phyloP scores from a whole-genome alignment of 2,797 vertebrate species.

The Lepilemur ruficaudatus region DNA sequence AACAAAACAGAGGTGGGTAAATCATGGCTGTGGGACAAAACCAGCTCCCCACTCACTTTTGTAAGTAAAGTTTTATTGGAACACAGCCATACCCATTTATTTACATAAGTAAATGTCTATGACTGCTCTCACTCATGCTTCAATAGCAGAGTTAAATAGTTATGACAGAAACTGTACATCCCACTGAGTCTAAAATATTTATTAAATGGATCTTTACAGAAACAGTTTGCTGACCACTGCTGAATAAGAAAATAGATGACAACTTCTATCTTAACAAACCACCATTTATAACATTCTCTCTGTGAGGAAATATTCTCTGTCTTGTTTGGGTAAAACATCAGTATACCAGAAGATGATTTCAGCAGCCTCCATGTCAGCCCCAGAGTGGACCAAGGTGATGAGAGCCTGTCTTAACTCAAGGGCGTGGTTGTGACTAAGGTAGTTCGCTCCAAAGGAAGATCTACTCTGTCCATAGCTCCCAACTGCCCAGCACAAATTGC shows the following conservation, averaged over 20 bases:
- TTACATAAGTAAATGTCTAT: neutral
- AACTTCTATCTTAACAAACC: neutral
- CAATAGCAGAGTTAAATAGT: neutral
- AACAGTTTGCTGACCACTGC: neutral
- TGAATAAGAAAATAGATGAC: neutral
- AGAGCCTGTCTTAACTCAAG: neutral
- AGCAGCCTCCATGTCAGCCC: neutral
- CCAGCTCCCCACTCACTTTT: neutral
- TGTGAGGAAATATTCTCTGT: neutral
- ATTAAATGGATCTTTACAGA: neutral
- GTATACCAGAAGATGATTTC: neutral
- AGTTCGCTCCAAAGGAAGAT: neutral
- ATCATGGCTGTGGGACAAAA: neutral
- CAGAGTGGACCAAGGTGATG: neutral
- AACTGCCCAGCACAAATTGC: neutral
- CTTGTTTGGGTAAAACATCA: neutral
- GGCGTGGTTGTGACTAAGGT: neutral
- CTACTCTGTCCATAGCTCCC: neutral
- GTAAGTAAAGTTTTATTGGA: slow-evolving; percentile 18
- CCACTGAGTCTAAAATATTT: neutral
- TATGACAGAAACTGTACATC: neutral
- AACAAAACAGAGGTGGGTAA: neutral
- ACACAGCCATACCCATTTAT: neutral
- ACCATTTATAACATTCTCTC: neutral
- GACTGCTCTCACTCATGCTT: neutral